Conservation (phyloP, 2,888 invertebrate species). For the Tipula lateralis region DNA sequence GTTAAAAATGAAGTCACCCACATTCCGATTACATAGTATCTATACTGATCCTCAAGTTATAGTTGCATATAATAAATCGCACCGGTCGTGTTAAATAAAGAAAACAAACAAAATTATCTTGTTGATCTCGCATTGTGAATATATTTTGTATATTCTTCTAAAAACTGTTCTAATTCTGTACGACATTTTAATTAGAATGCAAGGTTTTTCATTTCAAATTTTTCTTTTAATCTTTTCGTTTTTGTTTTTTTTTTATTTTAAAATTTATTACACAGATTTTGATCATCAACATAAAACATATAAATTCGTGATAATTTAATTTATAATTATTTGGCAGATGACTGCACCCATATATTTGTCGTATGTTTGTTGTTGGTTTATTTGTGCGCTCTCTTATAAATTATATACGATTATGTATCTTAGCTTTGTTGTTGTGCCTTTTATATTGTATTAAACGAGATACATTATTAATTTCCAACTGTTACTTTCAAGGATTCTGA, state of each 20-base stretch:
- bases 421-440: neutral
- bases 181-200: conserved; percentile 19
- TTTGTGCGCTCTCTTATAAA: neutral
- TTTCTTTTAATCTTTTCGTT: neutral
- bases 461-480: neutral
- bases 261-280: neutral
- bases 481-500: neutral
- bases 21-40: too few species aligned
- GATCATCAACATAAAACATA: conserved; percentile 11
- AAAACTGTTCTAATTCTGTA: neutral
- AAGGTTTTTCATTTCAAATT: neutral
- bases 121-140: too few species aligned
- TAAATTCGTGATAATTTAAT: neutral
- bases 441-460: neutral
- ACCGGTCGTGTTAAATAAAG: too few species aligned
- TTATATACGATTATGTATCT: neutral
- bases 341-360: neutral
- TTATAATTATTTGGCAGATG: conserved; percentile 9
- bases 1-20: too few species aligned
- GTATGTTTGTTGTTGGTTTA: neutral
- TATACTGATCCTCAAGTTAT: too few species aligned
- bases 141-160: neutral
- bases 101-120: too few species aligned
- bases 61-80: too few species aligned
- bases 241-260: neutral